Evolutionary conservation across 2,888 invertebrate genomes (phyloP).

Genomic region (Protophormia terraenovae): DNA sequence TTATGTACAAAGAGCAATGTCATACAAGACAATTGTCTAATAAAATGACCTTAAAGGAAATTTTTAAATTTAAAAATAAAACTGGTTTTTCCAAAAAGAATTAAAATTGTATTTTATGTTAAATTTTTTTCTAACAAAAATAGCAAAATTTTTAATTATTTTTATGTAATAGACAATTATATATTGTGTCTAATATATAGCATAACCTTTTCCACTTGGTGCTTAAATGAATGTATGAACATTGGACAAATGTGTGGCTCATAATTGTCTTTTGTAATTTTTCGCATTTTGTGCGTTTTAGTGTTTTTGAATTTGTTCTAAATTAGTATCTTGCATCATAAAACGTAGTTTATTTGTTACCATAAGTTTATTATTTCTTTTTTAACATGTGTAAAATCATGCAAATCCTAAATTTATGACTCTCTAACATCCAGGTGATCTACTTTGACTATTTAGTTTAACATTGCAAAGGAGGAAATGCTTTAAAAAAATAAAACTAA

Average conservation of each 20-base stretch:
- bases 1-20: slow-evolving; percentile 10
- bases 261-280: not conserved
- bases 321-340: slow-evolving; percentile 43
- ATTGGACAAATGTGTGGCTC: slow-evolving; percentile 10
- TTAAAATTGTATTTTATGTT: not conserved
- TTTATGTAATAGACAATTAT: slow-evolving; percentile 1
- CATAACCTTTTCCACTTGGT: not conserved
- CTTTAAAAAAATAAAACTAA: not conserved
- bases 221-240: not conserved
- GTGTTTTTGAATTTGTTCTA: not conserved
- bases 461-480: not conserved
- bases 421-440: slow-evolving; percentile 52
- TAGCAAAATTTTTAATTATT: slow-evolving; percentile 6
- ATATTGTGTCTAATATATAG: not conserved
- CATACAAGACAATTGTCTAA: slow-evolving; percentile 35
- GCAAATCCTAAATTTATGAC: slow-evolving; percentile 51
- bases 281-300: not conserved
- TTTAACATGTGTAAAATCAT: slow-evolving; percentile 49
- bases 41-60: slow-evolving; percentile 44
- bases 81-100: slow-evolving; percentile 41
- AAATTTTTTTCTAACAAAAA: not conserved
- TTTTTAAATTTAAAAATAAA: not conserved
- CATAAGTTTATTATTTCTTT: slow-evolving; percentile 11
- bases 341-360: slow-evolving; percentile 43
- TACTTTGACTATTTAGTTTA: slow-evolving; percentile 46